Percentiles rank a stretch among this genome's conserved stretches.
phyloP scores from a whole-genome alignment of 2,888 invertebrate genomes.

The Melinaea menophilus region DNA sequence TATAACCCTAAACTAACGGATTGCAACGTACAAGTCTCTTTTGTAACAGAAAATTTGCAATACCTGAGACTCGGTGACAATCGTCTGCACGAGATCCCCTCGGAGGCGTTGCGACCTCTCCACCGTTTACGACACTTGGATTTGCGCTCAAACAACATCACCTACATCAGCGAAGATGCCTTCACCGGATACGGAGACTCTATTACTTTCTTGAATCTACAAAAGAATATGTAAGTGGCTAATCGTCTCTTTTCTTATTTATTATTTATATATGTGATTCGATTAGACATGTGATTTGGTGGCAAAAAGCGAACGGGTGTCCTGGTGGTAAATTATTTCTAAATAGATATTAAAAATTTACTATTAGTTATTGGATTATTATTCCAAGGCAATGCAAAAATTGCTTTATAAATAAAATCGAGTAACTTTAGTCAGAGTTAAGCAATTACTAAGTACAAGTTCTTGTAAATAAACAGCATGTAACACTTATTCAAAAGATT shows the following conservation, averaged over 20 bases:
- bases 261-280: not conserved
- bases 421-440: too few species aligned
- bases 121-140: slow-evolving; percentile 93
- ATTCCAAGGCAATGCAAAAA: too few species aligned
- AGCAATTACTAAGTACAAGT: too few species aligned
- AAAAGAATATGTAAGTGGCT: slow-evolving; percentile 90
- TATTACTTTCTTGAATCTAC: slow-evolving; percentile 93
- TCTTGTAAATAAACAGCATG: too few species aligned
- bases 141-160: slow-evolving; percentile 92
- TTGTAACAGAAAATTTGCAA: slow-evolving; percentile 87
- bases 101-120: slow-evolving; percentile 87
- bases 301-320: too few species aligned
- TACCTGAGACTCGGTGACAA: slow-evolving; percentile 94
- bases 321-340: too few species aligned
- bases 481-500: too few species aligned
- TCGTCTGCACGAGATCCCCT: slow-evolving; percentile 90
- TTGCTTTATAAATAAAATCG: too few species aligned
- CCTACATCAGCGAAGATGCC: slow-evolving; percentile 88
- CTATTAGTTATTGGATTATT: too few species aligned
- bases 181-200: slow-evolving; percentile 93
- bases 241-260: not conserved
- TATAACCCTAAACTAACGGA: too few species aligned
- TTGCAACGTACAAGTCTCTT: not conserved
- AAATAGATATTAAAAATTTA: too few species aligned
- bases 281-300: not conserved